Percentiles rank a stretch among this genome's conserved stretches.
Evolutionary conservation across 2,797 vertebrate species (phyloP).

Genomic region (Amblyraja radiata): DNA sequence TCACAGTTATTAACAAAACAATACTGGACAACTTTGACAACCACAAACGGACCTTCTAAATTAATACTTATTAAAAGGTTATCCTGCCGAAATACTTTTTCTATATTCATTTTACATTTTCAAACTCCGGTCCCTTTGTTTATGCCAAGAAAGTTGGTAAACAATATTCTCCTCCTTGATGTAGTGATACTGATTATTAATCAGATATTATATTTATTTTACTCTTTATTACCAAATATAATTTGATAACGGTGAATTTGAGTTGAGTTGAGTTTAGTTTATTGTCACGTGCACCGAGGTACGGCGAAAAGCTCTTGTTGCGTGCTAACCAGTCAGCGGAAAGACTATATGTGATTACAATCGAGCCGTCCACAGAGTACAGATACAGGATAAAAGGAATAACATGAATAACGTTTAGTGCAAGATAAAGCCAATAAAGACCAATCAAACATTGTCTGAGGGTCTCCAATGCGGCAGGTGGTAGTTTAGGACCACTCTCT

Average conservation of each 20-base stretch:
- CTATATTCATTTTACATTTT: neutral
- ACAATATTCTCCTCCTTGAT: neutral
- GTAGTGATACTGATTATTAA: neutral
- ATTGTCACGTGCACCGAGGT: no score
- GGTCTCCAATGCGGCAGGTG: no score
- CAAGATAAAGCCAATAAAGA: no score
- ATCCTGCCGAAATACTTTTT: neutral
- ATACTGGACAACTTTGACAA: neutral
- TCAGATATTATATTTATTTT: neutral
- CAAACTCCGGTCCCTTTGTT: neutral
- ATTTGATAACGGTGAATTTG: neutral
- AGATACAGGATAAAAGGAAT: no score
- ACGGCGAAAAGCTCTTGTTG: no score
- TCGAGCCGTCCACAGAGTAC: no score
- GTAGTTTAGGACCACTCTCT: no score
- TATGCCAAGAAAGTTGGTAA: neutral
- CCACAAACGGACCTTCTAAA: neutral
- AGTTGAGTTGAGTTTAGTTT: no score
- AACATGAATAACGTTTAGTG: no score
- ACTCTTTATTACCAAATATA: neutral
- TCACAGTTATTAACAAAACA: neutral
- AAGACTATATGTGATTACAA: no score
- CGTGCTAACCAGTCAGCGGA: no score
- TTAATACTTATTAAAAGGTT: neutral
- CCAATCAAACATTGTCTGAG: no score